phyloP scores from a whole-genome alignment of 1,140 invertebrate genomes.

The Megalonaias nervosa region DNA sequence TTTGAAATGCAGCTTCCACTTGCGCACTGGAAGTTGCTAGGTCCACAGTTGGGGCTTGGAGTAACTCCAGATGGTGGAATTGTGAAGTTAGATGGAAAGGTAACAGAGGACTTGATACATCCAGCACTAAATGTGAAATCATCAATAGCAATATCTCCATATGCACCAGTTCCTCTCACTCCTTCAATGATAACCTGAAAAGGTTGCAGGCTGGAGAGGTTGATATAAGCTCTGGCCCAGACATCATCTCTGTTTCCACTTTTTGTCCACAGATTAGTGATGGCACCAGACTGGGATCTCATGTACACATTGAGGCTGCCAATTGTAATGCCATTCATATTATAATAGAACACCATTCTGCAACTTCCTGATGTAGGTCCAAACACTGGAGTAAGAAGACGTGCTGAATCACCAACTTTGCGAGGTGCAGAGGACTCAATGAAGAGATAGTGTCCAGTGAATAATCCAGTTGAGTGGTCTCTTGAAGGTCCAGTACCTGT shows the following conservation, averaged over 20 bases:
- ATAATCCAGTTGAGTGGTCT: conserved; percentile 60
- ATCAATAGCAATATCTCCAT: conserved; percentile 64
- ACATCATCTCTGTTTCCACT: conserved; percentile 49
- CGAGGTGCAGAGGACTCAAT: conserved; percentile 76
- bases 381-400: conserved; percentile 57
- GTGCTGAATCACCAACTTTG: conserved; percentile 56
- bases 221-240: conserved; percentile 50
- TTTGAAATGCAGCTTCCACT: conserved; percentile 47
- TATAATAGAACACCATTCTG: conserved; percentile 64
- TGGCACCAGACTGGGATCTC: conserved; percentile 35
- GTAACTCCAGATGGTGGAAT: conserved; percentile 45
- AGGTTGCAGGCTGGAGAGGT: conserved; percentile 28
- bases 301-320: conserved; percentile 64
- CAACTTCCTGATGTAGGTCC: conserved; percentile 49
- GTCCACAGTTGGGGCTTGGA: conserved; percentile 41
- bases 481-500: conserved; percentile 53
- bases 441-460: conserved; percentile 75
- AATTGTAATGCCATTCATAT: conserved; percentile 68
- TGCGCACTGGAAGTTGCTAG: conserved; percentile 50
- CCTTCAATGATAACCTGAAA: conserved; percentile 62
- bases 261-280: conserved; percentile 40
- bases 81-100: conserved; percentile 50
- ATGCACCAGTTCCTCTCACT: conserved; percentile 40
- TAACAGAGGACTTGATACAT: conserved; percentile 41
- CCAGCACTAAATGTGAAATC: conserved; percentile 56